These are phyloP conservation scores for Plagodis pulveraria DNA, from an alignment of 2,888 invertebrate genomes.

Conservation along the genomic window DNA sequence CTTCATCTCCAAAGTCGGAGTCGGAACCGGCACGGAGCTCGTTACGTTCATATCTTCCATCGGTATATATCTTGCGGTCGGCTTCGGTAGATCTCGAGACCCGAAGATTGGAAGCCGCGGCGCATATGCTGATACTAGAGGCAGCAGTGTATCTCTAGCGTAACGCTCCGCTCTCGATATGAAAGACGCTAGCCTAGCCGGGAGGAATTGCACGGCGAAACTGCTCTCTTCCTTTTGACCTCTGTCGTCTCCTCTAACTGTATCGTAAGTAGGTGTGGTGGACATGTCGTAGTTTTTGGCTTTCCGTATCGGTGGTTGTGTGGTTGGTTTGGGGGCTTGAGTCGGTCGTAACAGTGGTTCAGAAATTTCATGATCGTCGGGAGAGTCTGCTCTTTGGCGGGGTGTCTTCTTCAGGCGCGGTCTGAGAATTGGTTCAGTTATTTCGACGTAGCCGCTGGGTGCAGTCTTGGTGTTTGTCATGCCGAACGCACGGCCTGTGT, in stretches of 20 bases:
- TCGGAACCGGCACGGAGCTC: conserved; percentile 69
- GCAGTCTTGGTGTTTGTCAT: conserved; percentile 78
- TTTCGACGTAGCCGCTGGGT: conserved; percentile 83
- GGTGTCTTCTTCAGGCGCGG: conserved; percentile 85
- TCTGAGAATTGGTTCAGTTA: conserved; percentile 90
- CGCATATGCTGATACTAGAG: conserved; percentile 91
- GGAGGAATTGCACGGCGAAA: conserved; percentile 91
- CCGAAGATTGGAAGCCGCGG: conserved; percentile 88
- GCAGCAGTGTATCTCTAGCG: conserved; percentile 90
- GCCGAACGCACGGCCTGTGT: conserved; percentile 87
- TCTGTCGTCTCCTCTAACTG: conserved; percentile 58
- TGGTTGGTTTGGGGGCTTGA: conserved; percentile 61
- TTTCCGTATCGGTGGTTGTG: conserved; percentile 61
- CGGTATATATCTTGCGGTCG: conserved; percentile 87
- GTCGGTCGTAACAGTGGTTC: conserved; percentile 87
- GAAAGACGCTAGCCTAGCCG: conserved; percentile 90
- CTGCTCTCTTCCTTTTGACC: conserved; percentile 69
- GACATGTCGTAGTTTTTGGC: conserved; percentile 78
- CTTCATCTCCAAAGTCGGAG: conserved; percentile 80
- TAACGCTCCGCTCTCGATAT: conserved; percentile 93
- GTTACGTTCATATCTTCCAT: conserved; percentile 73
- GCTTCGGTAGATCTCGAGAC: conserved; percentile 70
- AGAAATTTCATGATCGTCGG: conserved; percentile 86
- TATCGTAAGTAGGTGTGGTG: conserved; percentile 70
- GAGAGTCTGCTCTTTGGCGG: conserved; percentile 76